These are phyloP conservation scores for Trichomycterus rosablanca DNA, from an alignment of 2,113 vertebrate genomes.

Conservation along the genomic window DNA sequence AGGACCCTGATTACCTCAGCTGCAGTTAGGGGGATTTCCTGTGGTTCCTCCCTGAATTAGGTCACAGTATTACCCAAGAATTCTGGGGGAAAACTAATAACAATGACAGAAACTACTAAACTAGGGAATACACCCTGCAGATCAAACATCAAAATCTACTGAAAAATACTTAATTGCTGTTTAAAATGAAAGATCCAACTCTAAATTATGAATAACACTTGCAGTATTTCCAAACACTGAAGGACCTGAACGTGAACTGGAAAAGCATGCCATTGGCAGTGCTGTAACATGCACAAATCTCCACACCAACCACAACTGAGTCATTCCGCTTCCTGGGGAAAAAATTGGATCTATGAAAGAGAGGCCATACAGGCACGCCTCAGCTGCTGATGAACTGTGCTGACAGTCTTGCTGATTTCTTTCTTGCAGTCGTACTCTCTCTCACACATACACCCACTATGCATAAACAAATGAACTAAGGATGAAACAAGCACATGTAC, in stretches of 20 bases:
- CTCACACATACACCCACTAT: slow-evolving; percentile 17
- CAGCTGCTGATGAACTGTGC: slow-evolving; percentile 46
- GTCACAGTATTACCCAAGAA: slow-evolving; percentile 59
- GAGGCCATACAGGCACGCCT: slow-evolving; percentile 53
- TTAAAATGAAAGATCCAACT: slow-evolving; percentile 24
- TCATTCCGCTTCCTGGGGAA: slow-evolving; percentile 65
- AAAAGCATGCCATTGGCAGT: slow-evolving; percentile 42
- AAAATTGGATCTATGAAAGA: slow-evolving; percentile 53
- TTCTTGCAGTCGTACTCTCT: slow-evolving; percentile 12
- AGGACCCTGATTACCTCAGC: slow-evolving; percentile 45
- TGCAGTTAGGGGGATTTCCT: slow-evolving; percentile 66
- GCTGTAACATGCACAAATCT: slow-evolving; percentile 45
- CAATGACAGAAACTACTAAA: slow-evolving; percentile 53
- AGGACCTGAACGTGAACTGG: slow-evolving; percentile 56
- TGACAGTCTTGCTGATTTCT: slow-evolving; percentile 50
- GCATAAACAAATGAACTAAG: slow-evolving; percentile 25
- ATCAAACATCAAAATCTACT: slow-evolving; percentile 55
- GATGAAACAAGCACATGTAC: slow-evolving; percentile 5
- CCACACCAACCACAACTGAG: slow-evolving; percentile 65
- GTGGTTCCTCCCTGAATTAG: slow-evolving; percentile 65
- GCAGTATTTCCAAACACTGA: slow-evolving; percentile 22
- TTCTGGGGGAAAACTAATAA: slow-evolving; percentile 51
- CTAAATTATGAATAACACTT: slow-evolving; percentile 29
- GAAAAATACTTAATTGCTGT: slow-evolving; percentile 41
- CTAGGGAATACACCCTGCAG: slow-evolving; percentile 50